Evolutionary conservation across 2,888 invertebrate genomes (phyloP).

Genomic region (Oegoconia quadripuncta): DNA sequence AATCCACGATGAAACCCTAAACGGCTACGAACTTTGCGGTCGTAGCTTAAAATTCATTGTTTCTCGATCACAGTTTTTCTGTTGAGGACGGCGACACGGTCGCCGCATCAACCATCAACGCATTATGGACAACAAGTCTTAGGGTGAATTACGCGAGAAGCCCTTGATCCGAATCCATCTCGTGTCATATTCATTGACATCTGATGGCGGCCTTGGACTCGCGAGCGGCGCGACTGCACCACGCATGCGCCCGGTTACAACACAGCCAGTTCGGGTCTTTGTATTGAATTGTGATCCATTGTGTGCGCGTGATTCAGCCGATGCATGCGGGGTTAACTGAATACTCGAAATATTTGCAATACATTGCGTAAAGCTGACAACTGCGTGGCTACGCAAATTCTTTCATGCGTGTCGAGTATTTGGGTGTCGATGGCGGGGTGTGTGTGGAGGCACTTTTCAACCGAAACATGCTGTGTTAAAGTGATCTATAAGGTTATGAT

Average conservation of each 20-base stretch:
- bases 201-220: conserved; percentile 24
- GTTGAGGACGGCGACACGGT: too few relatives aligned
- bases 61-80: too few relatives aligned
- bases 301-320: conserved; percentile 8
- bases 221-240: conserved; percentile 16
- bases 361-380: not conserved
- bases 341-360: not conserved
- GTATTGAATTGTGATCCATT: conserved; percentile 17
- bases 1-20: too few relatives aligned
- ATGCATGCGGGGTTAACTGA: conserved; percentile 9
- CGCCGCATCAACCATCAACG: too few relatives aligned
- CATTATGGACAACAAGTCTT: not conserved
- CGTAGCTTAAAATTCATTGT: too few relatives aligned
- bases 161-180: conserved; percentile 18
- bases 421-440: too few relatives aligned
- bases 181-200: conserved; percentile 21
- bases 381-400: too few relatives aligned
- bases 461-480: too few relatives aligned
- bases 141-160: not conserved
- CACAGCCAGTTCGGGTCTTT: conserved; percentile 6
- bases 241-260: conserved; percentile 11
- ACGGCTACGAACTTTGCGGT: too few relatives aligned
- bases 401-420: too few relatives aligned
- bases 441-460: too few relatives aligned
- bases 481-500: too few relatives aligned